Percentiles rank a stretch among this genome's conserved stretches.
phyloP scores from a whole-genome alignment of 2,888 invertebrate genomes.

The Nomada fabriciana region DNA sequence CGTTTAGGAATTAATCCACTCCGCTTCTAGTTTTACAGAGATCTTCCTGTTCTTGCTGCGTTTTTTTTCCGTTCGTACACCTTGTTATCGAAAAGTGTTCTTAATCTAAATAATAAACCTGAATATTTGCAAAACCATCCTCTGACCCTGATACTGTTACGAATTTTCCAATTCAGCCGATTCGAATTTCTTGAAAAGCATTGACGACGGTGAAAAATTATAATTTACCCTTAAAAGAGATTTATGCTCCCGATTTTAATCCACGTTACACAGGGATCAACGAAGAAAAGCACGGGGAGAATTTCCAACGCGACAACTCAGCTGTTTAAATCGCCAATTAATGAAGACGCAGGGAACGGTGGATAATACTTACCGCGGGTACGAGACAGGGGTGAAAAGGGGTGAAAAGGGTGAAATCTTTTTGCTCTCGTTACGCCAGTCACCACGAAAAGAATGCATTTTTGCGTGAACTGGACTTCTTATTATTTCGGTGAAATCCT shows the following conservation, averaged over 20 bases:
- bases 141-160: no score
- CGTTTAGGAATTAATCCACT: slow-evolving; percentile 17
- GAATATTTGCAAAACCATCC: no score
- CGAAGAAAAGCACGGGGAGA: slow-evolving; percentile 2
- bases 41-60: background rate
- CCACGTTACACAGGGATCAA: background rate
- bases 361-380: slow-evolving; percentile 20
- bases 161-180: no score
- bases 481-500: slow-evolving; percentile 66
- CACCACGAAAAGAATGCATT: slow-evolving; percentile 48
- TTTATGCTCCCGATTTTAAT: slow-evolving; percentile 1
- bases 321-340: slow-evolving; percentile 37
- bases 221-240: no score
- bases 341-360: slow-evolving; percentile 14
- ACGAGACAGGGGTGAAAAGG: slow-evolving; percentile 23
- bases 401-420: slow-evolving; percentile 1
- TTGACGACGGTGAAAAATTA: no score
- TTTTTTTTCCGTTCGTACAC: background rate
- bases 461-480: slow-evolving; percentile 44
- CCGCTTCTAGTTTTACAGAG: background rate
- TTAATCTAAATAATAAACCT: no score
- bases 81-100: background rate
- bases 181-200: no score
- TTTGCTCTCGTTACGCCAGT: slow-evolving; percentile 14
- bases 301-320: slow-evolving; percentile 23